Base-by-base conservation (phyloP, 1,140 invertebrate species). In the Calycopis cecrops region DNA sequence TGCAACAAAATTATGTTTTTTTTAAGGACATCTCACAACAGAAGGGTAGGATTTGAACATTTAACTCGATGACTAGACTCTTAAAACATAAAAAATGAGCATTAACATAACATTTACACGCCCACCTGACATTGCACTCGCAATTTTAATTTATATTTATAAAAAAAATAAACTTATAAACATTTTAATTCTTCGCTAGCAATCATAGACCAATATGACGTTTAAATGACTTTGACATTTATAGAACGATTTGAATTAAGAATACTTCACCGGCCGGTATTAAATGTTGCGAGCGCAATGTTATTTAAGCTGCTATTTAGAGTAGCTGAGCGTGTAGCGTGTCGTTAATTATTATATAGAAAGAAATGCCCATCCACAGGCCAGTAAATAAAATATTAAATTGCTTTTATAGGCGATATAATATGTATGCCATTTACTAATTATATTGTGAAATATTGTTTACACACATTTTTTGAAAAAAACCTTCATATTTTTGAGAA, bases 41-140 rank as follows among this genome's bases (percentile, higher is more conserved):
- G 52, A 49, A 55, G 55, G 40, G 44, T 53, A 60, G 48, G 16
- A 63, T 64, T 64, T 44, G 51, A 53, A 53, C 37, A 53, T 74
- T 78, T 73, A 84, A 80, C 71, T 76, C 74, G 76, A 78, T 85
- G 83, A 86, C 83, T 86, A 86, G 83, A 86, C 75, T 84, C 76
- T 81, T 86, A 84, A 77, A 85, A 83, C 71, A 69, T 75, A 82
- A 79, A 28, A 79, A 76, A 78, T 85, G 82, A 85, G 82, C 82
- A 85, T 85, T 85, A 81, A 84, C 76, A 83, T 79, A 79, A 80
- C 59, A 69, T 72, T 38, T 73, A 75, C 57, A 72, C 69, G 76
- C 67, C 72, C 66, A 72, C 64, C 55, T 74, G 37, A 44, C 63
- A 63, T n/a, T 56, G 59, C 56, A 60, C 63, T 57, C 66, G 61